Base-by-base conservation (phyloP, 2,797 vertebrate species). In the Sebastes variabilis region DNA sequence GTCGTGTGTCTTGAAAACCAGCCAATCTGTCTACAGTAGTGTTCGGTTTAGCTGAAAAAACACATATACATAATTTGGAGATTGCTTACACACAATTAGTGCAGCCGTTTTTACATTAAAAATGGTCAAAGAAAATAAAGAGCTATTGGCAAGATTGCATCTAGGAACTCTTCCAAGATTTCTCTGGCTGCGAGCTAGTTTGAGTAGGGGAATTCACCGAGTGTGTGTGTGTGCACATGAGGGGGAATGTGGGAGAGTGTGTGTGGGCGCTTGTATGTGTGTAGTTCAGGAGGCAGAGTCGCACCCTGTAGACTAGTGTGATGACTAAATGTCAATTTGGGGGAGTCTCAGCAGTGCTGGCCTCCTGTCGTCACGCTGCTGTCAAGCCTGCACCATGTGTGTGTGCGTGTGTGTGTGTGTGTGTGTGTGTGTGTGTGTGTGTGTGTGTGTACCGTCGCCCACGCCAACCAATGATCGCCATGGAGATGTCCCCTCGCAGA, bases 11-110 rank as follows among this genome's bases (percentile, higher is more conserved):
- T 90, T 90, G 92, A 92, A 84, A 81, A 72, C 30, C 52, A 66
- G 89, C 90, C 91, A 90, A 74, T 77, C 68, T 20, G 84, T 94
- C 91, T 77, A 88, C 89, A 75, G 88, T 88, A 87, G 87, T 87
- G 84, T 82, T 88, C 66, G 65, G 72, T 87, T 83, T 68, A 60
- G 77, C 54, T 81, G 71, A 81, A 88, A 64, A 92, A 88, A 89
- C 69, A 80, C 89, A 88, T 82, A 85, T 58, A 81, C 87, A 86
- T 92, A 83, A 91, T 90, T 91, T 87, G 84, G 70, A 87, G 86
- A 87, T 91, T 90, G 90, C 91, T 89, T 88, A 86, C 82, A 86
- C 84, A 87, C 84, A 92, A 93, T 93, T 93, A 93, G 85, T 30
- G 72, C 83, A 38, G 65, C 74, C 52, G 83, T 92, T 90, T 85